Conservation (phyloP, 2,888 invertebrate species). For the Acanthosepion pharaonis region DNA sequence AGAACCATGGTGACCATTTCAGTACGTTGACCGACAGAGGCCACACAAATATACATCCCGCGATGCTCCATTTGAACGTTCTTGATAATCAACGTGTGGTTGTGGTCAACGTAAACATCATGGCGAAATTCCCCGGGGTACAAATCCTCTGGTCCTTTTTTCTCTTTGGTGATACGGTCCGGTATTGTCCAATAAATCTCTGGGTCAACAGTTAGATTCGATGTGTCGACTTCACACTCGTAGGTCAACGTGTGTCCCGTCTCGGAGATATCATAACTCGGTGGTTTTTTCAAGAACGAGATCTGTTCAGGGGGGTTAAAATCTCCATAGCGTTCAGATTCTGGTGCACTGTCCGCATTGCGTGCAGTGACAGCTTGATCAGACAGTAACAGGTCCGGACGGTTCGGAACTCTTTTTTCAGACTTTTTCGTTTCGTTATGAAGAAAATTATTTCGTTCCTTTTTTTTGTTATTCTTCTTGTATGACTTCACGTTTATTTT, state of each 20-base stretch:
- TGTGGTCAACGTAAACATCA: not conserved
- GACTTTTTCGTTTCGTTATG: not conserved
- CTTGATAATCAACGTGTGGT: constrained; percentile 34
- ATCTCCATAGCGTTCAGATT: not conserved
- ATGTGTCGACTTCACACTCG: constrained; percentile 35
- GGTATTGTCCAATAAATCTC: constrained; percentile 43
- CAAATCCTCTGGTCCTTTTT: constrained; percentile 39
- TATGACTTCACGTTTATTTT: not conserved
- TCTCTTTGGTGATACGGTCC: not conserved
- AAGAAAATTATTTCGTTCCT: not conserved
- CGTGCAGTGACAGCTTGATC: not conserved
- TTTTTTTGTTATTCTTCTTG: not conserved
- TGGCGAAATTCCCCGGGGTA: constrained; percentile 34
- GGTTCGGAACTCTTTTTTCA: not conserved
- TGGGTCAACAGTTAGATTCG: not conserved
- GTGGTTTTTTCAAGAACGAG: not conserved
- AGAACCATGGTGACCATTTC: constrained; percentile 6
- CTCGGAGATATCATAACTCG: not conserved
- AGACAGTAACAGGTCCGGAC: not conserved
- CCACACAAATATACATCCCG: constrained; percentile 37
- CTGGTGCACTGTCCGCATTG: not conserved
- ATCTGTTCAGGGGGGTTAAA: not conserved
- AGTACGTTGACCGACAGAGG: not conserved
- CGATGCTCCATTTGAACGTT: constrained; percentile 35
- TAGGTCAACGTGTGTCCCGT: constrained; percentile 33